Percentiles rank a stretch among this genome's conserved stretches.
Conservation (phyloP, 2,888 invertebrate genomes). For the Cheilosia scutellata region DNA sequence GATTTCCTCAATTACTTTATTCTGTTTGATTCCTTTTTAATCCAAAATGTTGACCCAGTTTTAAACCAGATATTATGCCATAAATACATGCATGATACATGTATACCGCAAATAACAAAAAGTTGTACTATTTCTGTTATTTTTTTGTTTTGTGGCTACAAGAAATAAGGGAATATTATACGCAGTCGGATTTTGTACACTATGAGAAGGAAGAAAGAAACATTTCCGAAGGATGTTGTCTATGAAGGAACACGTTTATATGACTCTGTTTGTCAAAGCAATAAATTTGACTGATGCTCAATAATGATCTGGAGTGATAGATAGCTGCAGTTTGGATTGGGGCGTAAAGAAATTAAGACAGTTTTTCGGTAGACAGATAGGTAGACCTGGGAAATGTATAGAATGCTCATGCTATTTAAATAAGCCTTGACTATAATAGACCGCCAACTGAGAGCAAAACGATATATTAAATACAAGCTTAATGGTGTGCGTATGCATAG, state of each 20-base stretch:
- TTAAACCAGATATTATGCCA: conserved; percentile 16
- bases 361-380: too few relatives aligned
- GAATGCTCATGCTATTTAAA: too few relatives aligned
- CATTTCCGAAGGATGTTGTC: background rate
- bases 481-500: too few relatives aligned
- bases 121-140: background rate
- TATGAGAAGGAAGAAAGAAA: conserved; percentile 17
- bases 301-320: conserved; percentile 7
- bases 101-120: background rate
- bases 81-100: background rate
- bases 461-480: too few relatives aligned
- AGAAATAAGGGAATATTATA: background rate
- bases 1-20: conserved; percentile 72
- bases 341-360: too few relatives aligned
- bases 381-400: too few relatives aligned
- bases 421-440: too few relatives aligned
- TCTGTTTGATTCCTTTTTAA: conserved; percentile 64
- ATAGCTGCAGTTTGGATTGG: background rate
- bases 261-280: conserved; percentile 8
- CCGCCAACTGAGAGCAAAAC: too few relatives aligned
- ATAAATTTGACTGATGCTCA: conserved; percentile 38
- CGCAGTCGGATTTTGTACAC: conserved; percentile 8
- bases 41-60: conserved; percentile 72
- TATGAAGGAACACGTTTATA: conserved; percentile 20
- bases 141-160: background rate